These are phyloP conservation scores for Hemibagrus wyckioides DNA, from an alignment of 2,113 vertebrate species.

Conservation along the genomic window DNA sequence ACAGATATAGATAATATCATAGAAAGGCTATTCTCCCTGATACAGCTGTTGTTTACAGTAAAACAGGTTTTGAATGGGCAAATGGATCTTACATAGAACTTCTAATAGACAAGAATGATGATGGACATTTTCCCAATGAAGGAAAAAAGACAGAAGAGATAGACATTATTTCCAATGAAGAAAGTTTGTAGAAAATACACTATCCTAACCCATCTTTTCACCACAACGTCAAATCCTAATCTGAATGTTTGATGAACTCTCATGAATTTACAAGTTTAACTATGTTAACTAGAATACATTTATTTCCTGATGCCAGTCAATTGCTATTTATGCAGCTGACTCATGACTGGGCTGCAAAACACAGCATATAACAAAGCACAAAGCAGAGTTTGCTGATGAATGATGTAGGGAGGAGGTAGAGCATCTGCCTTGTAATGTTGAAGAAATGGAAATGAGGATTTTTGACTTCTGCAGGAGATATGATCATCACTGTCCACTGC, in stretches of 20 bases:
- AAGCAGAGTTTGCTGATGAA: not conserved
- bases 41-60: not conserved
- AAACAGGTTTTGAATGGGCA: not conserved
- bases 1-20: conserved; percentile 5
- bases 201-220: not conserved
- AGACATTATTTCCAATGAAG: not conserved
- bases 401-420: not conserved
- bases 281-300: not conserved
- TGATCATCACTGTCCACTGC: not conserved
- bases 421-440: not conserved
- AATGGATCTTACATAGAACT: not conserved
- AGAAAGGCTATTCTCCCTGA: not conserved
- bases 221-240: not conserved
- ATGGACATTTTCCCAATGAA: not conserved
- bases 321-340: not conserved
- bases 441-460: not conserved
- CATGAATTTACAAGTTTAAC: not conserved
- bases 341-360: not conserved
- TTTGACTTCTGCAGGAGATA: not conserved
- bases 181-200: not conserved
- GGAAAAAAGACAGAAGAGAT: not conserved
- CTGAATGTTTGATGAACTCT: not conserved
- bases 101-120: not conserved
- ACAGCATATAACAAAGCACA: not conserved
- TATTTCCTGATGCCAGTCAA: not conserved